These are phyloP conservation scores for Esox niger DNA, from an alignment of 2,113 vertebrate genomes.

Conservation along the genomic window DNA sequence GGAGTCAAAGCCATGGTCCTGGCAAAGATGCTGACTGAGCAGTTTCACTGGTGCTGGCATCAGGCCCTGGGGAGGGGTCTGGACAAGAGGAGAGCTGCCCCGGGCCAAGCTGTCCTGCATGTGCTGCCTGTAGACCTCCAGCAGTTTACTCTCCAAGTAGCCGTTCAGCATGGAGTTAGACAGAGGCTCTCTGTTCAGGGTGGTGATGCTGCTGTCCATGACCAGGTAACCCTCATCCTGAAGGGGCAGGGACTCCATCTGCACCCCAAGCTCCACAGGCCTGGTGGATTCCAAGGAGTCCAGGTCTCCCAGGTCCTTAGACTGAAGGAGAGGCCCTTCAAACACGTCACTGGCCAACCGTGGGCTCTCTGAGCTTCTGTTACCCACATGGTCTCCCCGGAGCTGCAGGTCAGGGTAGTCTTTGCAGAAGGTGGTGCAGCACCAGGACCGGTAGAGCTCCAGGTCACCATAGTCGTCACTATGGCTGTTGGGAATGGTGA, in stretches of 20 bases:
- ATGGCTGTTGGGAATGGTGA: slow-evolving; percentile 50
- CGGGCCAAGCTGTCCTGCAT: slow-evolving; percentile 76
- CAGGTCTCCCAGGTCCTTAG: slow-evolving; percentile 51
- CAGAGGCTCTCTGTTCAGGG: slow-evolving; percentile 58
- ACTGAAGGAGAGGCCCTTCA: slow-evolving; percentile 60
- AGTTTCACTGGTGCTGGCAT: slow-evolving; percentile 63
- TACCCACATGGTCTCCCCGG: slow-evolving; percentile 62
- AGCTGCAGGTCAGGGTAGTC: slow-evolving; percentile 76
- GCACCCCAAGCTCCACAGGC: not conserved
- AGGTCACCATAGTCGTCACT: slow-evolving; percentile 23
- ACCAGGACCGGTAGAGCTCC: slow-evolving; percentile 73
- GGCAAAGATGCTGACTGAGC: slow-evolving; percentile 33
- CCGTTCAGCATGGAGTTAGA: slow-evolving; percentile 76
- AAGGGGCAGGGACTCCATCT: not conserved
- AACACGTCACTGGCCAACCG: slow-evolving; percentile 39
- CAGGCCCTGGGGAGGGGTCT: slow-evolving; percentile 57
- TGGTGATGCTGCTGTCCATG: slow-evolving; percentile 60
- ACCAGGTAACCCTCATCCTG: slow-evolving; percentile 46
- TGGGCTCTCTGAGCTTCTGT: slow-evolving; percentile 55
- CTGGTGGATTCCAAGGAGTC: slow-evolving; percentile 7
- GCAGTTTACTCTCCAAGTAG: slow-evolving; percentile 75
- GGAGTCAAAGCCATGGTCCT: slow-evolving; percentile 57
- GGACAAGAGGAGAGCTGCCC: slow-evolving; percentile 61
- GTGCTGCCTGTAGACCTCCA: slow-evolving; percentile 77
- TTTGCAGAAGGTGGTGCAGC: slow-evolving; percentile 71